Conservation (phyloP, 2,888 invertebrate genomes). For the Biston betularia region DNA sequence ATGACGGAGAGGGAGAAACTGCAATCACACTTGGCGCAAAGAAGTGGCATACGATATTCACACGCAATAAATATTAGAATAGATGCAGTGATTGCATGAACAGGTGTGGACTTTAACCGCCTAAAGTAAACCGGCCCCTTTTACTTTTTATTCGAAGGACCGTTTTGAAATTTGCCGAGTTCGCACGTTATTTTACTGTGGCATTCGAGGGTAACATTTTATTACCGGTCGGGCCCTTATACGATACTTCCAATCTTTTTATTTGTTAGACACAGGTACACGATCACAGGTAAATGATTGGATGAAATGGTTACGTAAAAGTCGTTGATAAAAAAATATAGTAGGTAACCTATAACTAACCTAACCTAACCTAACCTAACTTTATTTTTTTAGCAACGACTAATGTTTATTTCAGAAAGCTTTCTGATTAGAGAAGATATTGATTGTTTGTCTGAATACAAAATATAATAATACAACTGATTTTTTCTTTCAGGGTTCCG, state of each 20-base stretch:
- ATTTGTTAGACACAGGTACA: conserved; percentile 39
- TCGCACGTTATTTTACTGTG: conserved; percentile 60
- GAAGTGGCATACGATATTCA: conserved; percentile 80
- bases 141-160: conserved; percentile 59
- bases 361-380: too few relatives aligned
- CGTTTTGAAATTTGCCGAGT: conserved; percentile 59
- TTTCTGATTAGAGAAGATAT: too few relatives aligned
- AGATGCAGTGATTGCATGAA: conserved; percentile 81
- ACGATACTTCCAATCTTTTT: conserved; percentile 45
- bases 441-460: too few relatives aligned
- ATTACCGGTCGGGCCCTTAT: conserved; percentile 48
- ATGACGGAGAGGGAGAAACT: conserved; percentile 48
- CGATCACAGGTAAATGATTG: conserved; percentile 30
- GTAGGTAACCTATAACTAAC: too few relatives aligned
- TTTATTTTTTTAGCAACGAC: too few relatives aligned
- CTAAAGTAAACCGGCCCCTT: conserved; percentile 56
- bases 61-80: conserved; percentile 84
- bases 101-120: conserved; percentile 69
- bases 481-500: too few relatives aligned
- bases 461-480: too few relatives aligned
- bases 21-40: conserved; percentile 70
- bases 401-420: too few relatives aligned
- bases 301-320: conserved; percentile 23
- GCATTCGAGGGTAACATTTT: conserved; percentile 56
- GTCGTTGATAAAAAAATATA: background rate